Conservation (phyloP, 2,888 invertebrate genomes). For the Conops quadrifasciatus region DNA sequence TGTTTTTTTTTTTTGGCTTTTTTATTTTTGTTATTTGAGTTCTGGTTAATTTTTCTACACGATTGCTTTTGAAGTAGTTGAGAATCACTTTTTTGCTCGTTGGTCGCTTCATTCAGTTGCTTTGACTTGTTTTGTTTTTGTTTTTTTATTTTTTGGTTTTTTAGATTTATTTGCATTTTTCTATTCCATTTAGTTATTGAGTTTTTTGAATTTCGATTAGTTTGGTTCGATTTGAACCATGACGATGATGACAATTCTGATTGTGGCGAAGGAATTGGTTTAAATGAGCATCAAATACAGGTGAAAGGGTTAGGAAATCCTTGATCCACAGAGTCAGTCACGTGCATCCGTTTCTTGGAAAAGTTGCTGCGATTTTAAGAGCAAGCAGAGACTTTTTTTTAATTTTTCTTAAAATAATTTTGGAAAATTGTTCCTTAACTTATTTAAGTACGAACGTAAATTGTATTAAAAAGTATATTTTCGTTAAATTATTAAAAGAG, state of each 20-base stretch:
- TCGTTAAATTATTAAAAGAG: too few relatives aligned
- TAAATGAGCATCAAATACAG: too few relatives aligned
- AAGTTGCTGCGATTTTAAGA: too few relatives aligned
- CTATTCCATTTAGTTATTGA: not conserved
- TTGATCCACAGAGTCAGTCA: too few relatives aligned
- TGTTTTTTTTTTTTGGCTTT: not conserved
- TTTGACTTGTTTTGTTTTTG: not conserved
- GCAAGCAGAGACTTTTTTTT: too few relatives aligned
- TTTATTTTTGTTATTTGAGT: slow-evolving; percentile 7
- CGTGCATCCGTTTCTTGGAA: too few relatives aligned
- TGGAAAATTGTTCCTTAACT: not conserved
- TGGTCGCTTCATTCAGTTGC: not conserved
- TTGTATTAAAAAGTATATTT: too few relatives aligned
- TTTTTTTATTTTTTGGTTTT: not conserved
- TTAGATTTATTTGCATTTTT: not conserved
- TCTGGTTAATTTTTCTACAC: slow-evolving; percentile 21
- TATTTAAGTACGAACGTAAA: not conserved
- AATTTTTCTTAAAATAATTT: not conserved
- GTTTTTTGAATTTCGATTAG: not conserved
- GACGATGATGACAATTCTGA: too few relatives aligned
- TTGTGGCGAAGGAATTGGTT: too few relatives aligned
- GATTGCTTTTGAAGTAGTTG: slow-evolving; percentile 11
- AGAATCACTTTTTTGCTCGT: not conserved
- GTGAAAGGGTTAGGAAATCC: too few relatives aligned
- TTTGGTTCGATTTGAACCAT: not conserved